These are phyloP conservation scores for Campoletis raptor DNA, from an alignment of 2,888 invertebrate species.

Conservation along the genomic window DNA sequence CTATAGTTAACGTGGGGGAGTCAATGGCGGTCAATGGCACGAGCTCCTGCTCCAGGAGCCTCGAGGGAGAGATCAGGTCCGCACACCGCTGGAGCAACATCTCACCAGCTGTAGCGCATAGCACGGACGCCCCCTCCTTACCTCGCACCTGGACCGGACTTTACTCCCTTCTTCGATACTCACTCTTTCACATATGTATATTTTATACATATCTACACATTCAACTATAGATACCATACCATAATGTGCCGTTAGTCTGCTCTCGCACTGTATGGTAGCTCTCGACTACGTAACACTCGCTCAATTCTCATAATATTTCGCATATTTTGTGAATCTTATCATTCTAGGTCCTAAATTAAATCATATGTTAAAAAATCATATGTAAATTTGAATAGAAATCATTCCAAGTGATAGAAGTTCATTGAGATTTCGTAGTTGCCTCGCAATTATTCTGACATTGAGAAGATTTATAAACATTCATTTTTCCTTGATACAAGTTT, in stretches of 20 bases:
- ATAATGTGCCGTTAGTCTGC: conserved; percentile 66
- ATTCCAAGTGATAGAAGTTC: too few relatives aligned
- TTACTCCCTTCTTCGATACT: conserved; percentile 75
- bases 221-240: conserved; percentile 59
- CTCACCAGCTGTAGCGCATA: conserved; percentile 77
- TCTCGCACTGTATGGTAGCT: conserved; percentile 44
- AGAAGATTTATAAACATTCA: too few relatives aligned
- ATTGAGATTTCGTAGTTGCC: too few relatives aligned
- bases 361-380: too few relatives aligned
- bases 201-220: conserved; percentile 47
- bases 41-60: conserved; percentile 76
- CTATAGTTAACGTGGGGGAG: conserved; percentile 80
- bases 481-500: too few relatives aligned
- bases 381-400: too few relatives aligned
- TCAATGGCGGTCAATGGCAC: conserved; percentile 85
- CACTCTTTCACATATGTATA: conserved; percentile 19
- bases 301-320: conserved; percentile 49
- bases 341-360: not conserved
- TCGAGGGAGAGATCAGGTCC: conserved; percentile 78
- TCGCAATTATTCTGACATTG: too few relatives aligned
- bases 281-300: conserved; percentile 57
- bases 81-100: conserved; percentile 76
- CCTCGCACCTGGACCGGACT: conserved; percentile 77
- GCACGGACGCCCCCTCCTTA: conserved; percentile 63
- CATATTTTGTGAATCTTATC: conserved; percentile 40